Conservation (phyloP, 2,888 invertebrate genomes). For the Dorcus hopei region DNA sequence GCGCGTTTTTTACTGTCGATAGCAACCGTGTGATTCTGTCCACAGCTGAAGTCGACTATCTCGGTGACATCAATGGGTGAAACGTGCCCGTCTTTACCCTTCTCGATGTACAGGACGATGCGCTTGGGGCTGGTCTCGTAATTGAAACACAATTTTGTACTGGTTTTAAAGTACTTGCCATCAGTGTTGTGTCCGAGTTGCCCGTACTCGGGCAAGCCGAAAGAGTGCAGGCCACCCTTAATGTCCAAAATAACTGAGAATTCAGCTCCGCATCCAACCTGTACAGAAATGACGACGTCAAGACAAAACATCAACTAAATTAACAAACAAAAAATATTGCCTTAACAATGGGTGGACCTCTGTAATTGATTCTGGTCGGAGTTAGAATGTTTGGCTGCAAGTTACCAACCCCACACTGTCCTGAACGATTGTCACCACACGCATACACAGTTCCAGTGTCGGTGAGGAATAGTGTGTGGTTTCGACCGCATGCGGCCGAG, state of each 20-base stretch:
- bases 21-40: slow-evolving; percentile 87
- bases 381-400: slow-evolving; percentile 53
- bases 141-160: slow-evolving; percentile 82
- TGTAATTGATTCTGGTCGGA: slow-evolving; percentile 66
- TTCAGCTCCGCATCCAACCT: slow-evolving; percentile 80
- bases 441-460: slow-evolving; percentile 85
- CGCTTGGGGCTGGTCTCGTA: slow-evolving; percentile 83
- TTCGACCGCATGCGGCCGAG: slow-evolving; percentile 81
- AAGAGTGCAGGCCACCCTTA: slow-evolving; percentile 84
- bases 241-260: slow-evolving; percentile 89
- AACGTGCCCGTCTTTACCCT: slow-evolving; percentile 80
- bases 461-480: slow-evolving; percentile 84
- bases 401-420: slow-evolving; percentile 86
- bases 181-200: slow-evolving; percentile 92
- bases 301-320: no score
- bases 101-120: slow-evolving; percentile 83
- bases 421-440: slow-evolving; percentile 89
- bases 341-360: slow-evolving; percentile 84
- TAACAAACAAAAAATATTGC: slow-evolving; percentile 45
- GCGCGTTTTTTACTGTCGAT: slow-evolving; percentile 86
- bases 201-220: slow-evolving; percentile 91
- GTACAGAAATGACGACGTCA: slow-evolving; percentile 1
- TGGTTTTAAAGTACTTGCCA: slow-evolving; percentile 90
- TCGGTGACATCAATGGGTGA: slow-evolving; percentile 80
- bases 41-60: slow-evolving; percentile 87